phyloP scores from a whole-genome alignment of 2,888 invertebrate species.

The Helobdella robusta region DNA sequence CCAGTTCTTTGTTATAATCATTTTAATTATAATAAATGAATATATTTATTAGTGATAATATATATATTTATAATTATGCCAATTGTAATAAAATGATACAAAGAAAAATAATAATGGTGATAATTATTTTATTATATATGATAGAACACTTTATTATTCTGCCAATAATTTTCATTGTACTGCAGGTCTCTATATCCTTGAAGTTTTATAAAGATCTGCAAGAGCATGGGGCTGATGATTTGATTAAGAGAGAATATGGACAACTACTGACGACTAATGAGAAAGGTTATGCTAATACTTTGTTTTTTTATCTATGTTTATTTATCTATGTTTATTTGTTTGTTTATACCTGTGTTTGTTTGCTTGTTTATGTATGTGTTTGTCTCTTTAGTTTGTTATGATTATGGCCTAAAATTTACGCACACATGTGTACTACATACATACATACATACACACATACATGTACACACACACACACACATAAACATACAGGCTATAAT shows the following conservation, averaged over 20 bases:
- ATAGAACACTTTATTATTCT: no score
- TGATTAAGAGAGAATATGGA: slow-evolving; percentile 85
- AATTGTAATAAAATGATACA: neutral
- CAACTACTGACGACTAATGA: slow-evolving; percentile 71
- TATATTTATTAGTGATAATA: neutral
- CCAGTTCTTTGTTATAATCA: neutral
- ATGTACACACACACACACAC: no score
- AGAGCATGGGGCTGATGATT: slow-evolving; percentile 93
- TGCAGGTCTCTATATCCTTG: slow-evolving; percentile 87
- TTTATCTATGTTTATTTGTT: neutral
- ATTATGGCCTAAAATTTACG: no score
- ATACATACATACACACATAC: no score
- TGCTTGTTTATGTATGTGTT: no score
- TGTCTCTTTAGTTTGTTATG: no score
- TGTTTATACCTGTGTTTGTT: neutral
- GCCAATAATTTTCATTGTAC: no score
- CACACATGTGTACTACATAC: no score
- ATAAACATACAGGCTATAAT: slow-evolving; percentile 77
- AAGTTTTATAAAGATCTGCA: slow-evolving; percentile 97
- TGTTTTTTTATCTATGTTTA: neutral
- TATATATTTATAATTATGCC: neutral
- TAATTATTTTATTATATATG: no score
- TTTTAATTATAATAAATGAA: neutral
- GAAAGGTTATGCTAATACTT: slow-evolving; percentile 58
- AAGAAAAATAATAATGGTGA: no score